Evolutionary conservation across 2,888 invertebrate species (phyloP).

Genomic region (Chironomus tentans): DNA sequence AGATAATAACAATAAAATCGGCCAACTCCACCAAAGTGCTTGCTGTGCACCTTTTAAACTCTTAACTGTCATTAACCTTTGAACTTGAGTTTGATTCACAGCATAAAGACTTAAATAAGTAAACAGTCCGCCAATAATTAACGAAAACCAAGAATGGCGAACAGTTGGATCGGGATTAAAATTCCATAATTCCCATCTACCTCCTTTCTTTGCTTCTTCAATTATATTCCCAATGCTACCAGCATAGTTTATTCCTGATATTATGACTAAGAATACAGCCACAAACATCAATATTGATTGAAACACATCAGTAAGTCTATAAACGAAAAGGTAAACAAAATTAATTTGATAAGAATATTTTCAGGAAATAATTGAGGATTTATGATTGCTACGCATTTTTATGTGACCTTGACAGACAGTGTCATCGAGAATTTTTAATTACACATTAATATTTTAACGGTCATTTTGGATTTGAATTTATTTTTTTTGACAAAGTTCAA

Average conservation of each 20-base stretch:
- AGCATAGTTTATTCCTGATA: conserved; percentile 58
- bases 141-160: conserved; percentile 74
- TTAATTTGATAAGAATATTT: background rate
- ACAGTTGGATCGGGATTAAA: conserved; percentile 69
- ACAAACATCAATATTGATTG: conserved; percentile 79
- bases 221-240: conserved; percentile 34
- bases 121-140: conserved; percentile 69
- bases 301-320: conserved; percentile 66
- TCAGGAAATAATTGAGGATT: background rate
- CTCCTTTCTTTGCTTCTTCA: conserved; percentile 54
- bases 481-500: background rate
- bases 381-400: too few species aligned
- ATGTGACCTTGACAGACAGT: too few species aligned
- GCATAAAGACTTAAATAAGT: conserved; percentile 76
- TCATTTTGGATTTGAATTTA: too few species aligned
- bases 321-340: background rate
- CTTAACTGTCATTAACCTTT: conserved; percentile 61
- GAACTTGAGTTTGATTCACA: conserved; percentile 79
- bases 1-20: conserved; percentile 64
- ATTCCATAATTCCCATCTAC: conserved; percentile 62
- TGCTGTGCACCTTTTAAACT: conserved; percentile 59
- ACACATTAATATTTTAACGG: too few species aligned
- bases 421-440: too few species aligned
- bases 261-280: conserved; percentile 69
- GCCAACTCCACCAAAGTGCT: conserved; percentile 73